phyloP scores from a whole-genome alignment of 2,113 vertebrate species.

The Ancistrus triradiatus region DNA sequence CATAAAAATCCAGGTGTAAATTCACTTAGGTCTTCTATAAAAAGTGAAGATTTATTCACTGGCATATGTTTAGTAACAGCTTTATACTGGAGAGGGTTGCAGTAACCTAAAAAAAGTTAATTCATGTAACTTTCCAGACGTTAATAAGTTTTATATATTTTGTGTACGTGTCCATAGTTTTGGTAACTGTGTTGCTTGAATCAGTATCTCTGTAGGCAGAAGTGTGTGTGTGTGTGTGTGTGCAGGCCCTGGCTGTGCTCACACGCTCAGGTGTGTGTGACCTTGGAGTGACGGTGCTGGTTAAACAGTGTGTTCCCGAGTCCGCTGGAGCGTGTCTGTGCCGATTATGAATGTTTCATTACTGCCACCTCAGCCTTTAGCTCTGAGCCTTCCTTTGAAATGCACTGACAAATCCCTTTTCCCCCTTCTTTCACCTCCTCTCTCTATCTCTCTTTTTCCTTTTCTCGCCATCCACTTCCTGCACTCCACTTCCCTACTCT shows the following conservation, averaged over 20 bases:
- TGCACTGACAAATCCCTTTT: conserved; percentile 74
- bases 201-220: conserved; percentile 33
- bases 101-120: neutral
- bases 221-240: conserved; percentile 25
- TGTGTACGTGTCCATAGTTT: neutral
- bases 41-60: too few relatives aligned
- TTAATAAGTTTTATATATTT: neutral
- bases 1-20: too few relatives aligned
- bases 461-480: conserved; percentile 33
- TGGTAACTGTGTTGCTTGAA: conserved; percentile 41
- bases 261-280: conserved; percentile 52
- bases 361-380: conserved; percentile 70
- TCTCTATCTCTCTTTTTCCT: conserved; percentile 49
- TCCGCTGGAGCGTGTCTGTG: conserved; percentile 71
- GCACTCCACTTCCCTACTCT: neutral
- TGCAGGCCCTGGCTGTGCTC: conserved; percentile 24
- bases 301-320: conserved; percentile 72
- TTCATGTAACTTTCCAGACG: too few relatives aligned
- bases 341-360: conserved; percentile 83
- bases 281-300: conserved; percentile 70
- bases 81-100: too few relatives aligned
- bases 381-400: conserved; percentile 54
- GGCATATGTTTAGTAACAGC: too few relatives aligned
- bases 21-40: too few relatives aligned
- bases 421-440: conserved; percentile 41